These are phyloP conservation scores for Chaetogeoica ovagalla DNA, from an alignment of 2,888 invertebrate genomes.

Conservation along the genomic window DNA sequence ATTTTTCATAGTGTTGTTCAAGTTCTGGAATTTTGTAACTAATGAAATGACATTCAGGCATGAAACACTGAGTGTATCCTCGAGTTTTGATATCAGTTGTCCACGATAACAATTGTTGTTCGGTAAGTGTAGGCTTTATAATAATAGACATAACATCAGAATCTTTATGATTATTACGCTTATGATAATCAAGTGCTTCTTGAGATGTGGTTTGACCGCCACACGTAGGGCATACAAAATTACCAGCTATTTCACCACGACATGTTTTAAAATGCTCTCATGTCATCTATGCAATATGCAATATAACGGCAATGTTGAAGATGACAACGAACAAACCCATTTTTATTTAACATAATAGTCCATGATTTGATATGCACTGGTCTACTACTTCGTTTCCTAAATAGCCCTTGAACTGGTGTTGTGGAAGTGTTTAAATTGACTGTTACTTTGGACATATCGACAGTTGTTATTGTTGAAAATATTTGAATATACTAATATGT, in stretches of 20 bases:
- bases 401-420: constrained; percentile 43
- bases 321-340: constrained; percentile 56
- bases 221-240: constrained; percentile 42
- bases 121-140: constrained; percentile 39
- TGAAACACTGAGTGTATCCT: constrained; percentile 42
- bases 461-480: not conserved
- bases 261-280: constrained; percentile 56
- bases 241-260: constrained; percentile 47
- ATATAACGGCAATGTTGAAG: constrained; percentile 57
- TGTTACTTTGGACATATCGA: constrained; percentile 29
- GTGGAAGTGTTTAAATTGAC: constrained; percentile 4
- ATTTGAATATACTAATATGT: too few relatives aligned
- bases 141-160: constrained; percentile 39
- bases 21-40: constrained; percentile 41
- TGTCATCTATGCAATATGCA: constrained; percentile 56
- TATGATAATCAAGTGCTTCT: constrained; percentile 48
- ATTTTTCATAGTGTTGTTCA: constrained; percentile 38
- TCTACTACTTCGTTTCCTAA: constrained; percentile 44
- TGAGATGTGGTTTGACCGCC: constrained; percentile 46
- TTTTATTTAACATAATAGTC: constrained; percentile 56
- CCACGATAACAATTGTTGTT: constrained; percentile 28
- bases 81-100: constrained; percentile 40
- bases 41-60: constrained; percentile 49
- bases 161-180: constrained; percentile 41
- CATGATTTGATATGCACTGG: constrained; percentile 56